Conservation (phyloP, 2,888 invertebrate genomes). For the Mimachlamys varia region DNA sequence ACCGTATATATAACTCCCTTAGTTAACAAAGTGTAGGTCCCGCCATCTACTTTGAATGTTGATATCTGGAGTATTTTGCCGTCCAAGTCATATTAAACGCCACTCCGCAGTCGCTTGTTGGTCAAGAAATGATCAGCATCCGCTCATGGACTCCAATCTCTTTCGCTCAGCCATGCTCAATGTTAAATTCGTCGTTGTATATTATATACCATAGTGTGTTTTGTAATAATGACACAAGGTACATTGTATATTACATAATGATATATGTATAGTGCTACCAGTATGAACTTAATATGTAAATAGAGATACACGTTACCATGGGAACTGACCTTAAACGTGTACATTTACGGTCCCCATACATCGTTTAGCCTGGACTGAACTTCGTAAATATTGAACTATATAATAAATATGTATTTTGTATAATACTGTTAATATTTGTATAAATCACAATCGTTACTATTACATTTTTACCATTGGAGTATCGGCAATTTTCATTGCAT, state of each 20-base stretch:
- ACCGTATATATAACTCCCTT: too few species aligned
- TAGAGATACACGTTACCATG: not conserved
- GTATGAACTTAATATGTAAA: not conserved
- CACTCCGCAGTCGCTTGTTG: not conserved
- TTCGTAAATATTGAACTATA: not conserved
- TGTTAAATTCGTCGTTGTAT: not conserved
- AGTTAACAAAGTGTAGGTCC: too few species aligned
- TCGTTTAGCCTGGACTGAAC: not conserved
- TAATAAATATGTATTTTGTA: too few species aligned
- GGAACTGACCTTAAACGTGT: too few species aligned
- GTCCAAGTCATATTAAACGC: not conserved
- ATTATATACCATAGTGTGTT: not conserved
- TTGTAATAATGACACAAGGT: not conserved
- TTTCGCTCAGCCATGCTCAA: constrained; percentile 1
- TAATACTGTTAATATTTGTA: too few species aligned
- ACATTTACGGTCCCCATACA: too few species aligned
- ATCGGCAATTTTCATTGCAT: too few species aligned
- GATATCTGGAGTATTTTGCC: not conserved
- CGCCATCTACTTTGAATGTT: not conserved
- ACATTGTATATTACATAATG: not conserved
- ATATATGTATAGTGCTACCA: constrained; percentile 17
- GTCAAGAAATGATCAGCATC: not conserved
- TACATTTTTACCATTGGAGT: too few species aligned
- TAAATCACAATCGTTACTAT: too few species aligned
- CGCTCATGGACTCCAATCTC: not conserved